phyloP scores from a whole-genome alignment of 2,888 invertebrate genomes.

The Drosophila paranaensis region DNA sequence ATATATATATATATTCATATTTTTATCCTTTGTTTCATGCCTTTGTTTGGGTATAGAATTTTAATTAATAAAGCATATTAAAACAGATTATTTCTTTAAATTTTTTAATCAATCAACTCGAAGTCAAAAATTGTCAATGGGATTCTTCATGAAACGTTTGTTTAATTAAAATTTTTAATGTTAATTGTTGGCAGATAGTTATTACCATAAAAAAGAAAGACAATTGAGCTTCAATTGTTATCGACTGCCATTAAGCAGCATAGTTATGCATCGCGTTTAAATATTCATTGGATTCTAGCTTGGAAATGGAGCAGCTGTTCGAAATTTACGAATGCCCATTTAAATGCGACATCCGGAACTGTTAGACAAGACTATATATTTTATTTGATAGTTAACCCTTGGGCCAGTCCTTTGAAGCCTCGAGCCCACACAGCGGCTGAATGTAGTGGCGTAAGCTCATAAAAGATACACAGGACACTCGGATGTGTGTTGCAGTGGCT shows the following conservation, averaged over 20 bases:
- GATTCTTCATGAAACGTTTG: not conserved
- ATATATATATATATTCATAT: too few relatives aligned
- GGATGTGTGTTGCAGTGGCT: constrained; percentile 10
- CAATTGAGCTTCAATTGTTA: not conserved
- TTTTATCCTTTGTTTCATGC: too few relatives aligned
- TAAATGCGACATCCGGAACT: constrained; percentile 40
- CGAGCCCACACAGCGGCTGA: constrained; percentile 49
- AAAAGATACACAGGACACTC: constrained; percentile 44
- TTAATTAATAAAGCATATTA: not conserved
- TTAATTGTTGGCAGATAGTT: not conserved
- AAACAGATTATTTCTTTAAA: not conserved
- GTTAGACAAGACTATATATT: constrained; percentile 30
- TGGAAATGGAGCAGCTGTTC: constrained; percentile 31
- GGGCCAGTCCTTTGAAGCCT: constrained; percentile 22
- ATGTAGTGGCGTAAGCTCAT: constrained; percentile 60
- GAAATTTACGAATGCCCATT: constrained; percentile 30
- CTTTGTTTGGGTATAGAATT: not conserved
- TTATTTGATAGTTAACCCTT: constrained; percentile 43
- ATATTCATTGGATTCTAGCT: constrained; percentile 15
- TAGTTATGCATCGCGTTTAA: not conserved
- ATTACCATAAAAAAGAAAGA: too few relatives aligned
- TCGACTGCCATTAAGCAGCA: too few relatives aligned
- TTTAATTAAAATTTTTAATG: not conserved
- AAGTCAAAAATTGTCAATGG: not conserved
- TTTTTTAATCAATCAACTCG: not conserved